Evolutionary conservation across 2,113 vertebrate genomes (phyloP), one percentile per base, ranked within the genome.

Genomic region (Rousettus leschenaultii): DNA sequence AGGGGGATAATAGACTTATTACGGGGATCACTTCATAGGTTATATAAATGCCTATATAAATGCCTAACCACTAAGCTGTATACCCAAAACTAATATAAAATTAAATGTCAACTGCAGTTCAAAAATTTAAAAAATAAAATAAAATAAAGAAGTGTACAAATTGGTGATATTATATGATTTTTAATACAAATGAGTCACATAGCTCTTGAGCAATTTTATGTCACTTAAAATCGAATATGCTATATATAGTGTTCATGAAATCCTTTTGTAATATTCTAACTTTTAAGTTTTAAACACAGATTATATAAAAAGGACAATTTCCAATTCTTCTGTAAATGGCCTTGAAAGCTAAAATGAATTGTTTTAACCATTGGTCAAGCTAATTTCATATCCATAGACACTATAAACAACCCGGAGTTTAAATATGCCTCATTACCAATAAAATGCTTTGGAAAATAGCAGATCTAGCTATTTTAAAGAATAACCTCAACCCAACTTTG

Each of bases 181-280:
- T 96, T 77, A 89, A 86, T 82, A 68, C 15, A 55, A 40, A 82
- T 73, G 24, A 85, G 13, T 94, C 38, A 77, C 11, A 51, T 75
- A 92, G 89, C 22, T 91, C 48, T 82, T 51, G n/a, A 65, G 43
- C 5, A 77, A 83, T 79, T 96, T 89, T 91, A 94, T 85, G 33
- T 57, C 43, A 48, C 30, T 28, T 73, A 80, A 3, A 96, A 87
- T 43, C 57, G 88, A 91, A 74, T 84, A 74, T 40, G 3, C 59
- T 45, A 51, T 68, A 68, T 3, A 57, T 2, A 73, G 5, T 66
- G 7, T 55, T 86, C 55, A 82, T 66, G 6, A 96, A 89, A 86
- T 73, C 38, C 15, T 75, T 85, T 5, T 82, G 8, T 85, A 80
- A 89, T 70, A 91, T 96, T 74, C 59, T 82, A 93, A 74, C 28